Conservation (phyloP, 2,113 vertebrate species). For the Ploceus nigricollis region DNA sequence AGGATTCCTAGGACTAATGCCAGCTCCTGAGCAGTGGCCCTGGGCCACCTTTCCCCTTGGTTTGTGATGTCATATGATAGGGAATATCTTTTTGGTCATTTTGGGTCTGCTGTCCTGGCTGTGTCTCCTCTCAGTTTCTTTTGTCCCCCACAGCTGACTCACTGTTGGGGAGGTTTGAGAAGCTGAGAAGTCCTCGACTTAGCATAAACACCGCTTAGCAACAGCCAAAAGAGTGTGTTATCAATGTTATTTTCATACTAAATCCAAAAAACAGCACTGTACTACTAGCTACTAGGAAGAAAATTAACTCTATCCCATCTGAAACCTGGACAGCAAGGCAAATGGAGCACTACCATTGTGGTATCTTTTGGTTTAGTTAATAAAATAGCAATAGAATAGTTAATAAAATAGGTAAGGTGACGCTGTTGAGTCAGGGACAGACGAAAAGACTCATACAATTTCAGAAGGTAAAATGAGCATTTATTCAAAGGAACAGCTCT, state of each 20-base stretch:
- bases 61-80: not conserved
- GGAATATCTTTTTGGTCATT: not conserved
- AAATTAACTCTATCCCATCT: not conserved
- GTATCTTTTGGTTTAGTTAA: not conserved
- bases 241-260: not conserved
- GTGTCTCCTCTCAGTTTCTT: not conserved
- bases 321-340: not conserved
- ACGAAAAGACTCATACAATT: no score
- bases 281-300: not conserved
- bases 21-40: not conserved
- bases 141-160: not conserved
- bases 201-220: not conserved
- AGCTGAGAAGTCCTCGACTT: not conserved
- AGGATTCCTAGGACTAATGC: not conserved
- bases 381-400: not conserved
- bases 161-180: not conserved
- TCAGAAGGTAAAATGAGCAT: no score
- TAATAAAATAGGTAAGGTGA: not conserved
- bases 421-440: no score
- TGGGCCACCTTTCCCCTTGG: not conserved
- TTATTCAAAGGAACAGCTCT: no score
- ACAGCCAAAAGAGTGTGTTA: not conserved
- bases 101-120: not conserved
- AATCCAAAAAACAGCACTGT: not conserved
- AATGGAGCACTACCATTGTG: not conserved